These are phyloP conservation scores for Phengaris alcon DNA, from an alignment of 2,888 invertebrate species.

Conservation along the genomic window DNA sequence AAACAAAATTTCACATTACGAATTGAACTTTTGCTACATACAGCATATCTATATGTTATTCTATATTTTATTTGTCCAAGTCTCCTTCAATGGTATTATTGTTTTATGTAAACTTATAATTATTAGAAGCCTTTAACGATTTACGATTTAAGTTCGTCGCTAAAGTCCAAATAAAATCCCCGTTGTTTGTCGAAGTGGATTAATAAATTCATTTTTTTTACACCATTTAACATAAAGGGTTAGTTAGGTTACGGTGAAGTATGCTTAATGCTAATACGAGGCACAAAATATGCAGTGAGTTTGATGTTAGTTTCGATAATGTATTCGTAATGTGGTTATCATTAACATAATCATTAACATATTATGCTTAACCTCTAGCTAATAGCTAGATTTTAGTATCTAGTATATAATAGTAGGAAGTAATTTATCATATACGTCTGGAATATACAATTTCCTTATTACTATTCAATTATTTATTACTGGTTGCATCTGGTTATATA, in stretches of 20 bases:
- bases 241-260: neutral
- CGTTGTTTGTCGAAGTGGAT: neutral
- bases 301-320: neutral
- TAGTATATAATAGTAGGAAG: too few species aligned
- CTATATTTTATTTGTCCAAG: too few species aligned
- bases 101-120: neutral
- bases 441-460: neutral
- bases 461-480: neutral
- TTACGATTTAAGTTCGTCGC: constrained; percentile 1
- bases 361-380: neutral
- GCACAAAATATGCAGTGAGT: neutral
- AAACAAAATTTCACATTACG: too few species aligned
- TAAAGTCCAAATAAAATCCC: neutral
- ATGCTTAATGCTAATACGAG: neutral
- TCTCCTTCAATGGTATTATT: neutral
- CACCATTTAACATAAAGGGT: constrained; percentile 14
- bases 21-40: too few species aligned
- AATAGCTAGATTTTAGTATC: neutral
- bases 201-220: constrained; percentile 21
- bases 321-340: neutral
- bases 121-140: constrained; percentile 1
- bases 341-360: neutral
- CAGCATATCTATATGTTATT: too few species aligned
- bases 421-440: neutral
- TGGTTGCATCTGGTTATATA: too few species aligned